Evolutionary conservation across 2,797 vertebrate species (phyloP).

Genomic region (Myiotriccus ornatus): DNA sequence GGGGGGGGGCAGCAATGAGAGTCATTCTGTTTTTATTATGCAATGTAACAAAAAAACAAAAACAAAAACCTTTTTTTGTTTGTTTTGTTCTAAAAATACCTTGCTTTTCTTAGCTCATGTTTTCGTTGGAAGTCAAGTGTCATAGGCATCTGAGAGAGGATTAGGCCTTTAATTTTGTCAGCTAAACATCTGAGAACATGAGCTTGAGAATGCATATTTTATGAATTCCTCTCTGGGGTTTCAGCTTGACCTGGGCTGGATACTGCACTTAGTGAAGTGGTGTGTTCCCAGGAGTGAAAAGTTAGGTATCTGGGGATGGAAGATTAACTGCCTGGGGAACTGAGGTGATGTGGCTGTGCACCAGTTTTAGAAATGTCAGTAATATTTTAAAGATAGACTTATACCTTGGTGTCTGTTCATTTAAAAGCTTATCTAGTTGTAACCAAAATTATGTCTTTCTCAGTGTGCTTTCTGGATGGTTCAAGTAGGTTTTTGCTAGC

Average conservation of each 20-base stretch:
- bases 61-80: neutral
- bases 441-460: neutral
- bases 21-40: neutral
- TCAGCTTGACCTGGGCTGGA: neutral
- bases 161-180: neutral
- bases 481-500: neutral
- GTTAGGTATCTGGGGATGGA: neutral
- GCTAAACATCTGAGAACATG: neutral
- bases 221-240: neutral
- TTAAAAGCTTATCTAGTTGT: neutral
- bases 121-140: neutral
- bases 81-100: neutral
- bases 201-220: neutral
- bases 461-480: neutral
- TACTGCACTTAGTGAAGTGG: neutral
- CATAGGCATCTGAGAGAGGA: neutral
- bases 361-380: neutral
- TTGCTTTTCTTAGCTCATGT: neutral
- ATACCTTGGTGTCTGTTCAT: neutral
- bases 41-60: neutral
- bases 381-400: neutral
- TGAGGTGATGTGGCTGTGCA: neutral
- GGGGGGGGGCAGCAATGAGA: accelerated
- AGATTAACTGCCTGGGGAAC: neutral
- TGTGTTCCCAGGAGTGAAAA: neutral